Conservation (phyloP, 2,113 vertebrate genomes). For the Lophotis ruficrista region DNA sequence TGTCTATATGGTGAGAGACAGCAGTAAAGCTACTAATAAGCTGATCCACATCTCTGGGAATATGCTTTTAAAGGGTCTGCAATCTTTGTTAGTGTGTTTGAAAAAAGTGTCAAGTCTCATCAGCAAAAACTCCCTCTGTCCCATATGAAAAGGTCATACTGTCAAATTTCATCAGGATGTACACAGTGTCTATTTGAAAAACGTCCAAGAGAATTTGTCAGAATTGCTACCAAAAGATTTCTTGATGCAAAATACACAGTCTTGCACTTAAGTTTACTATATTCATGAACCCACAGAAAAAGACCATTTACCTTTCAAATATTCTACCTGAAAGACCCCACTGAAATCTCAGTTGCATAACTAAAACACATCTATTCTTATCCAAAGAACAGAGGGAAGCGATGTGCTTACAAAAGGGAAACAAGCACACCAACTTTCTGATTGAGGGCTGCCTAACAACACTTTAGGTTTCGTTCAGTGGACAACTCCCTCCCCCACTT, state of each 20-base stretch:
- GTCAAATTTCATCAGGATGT: constrained; percentile 41
- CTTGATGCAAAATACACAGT: neutral
- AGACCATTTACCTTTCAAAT: neutral
- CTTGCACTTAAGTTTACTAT: neutral
- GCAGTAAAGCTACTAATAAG: neutral
- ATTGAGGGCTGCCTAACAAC: neutral
- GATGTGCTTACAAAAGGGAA: neutral
- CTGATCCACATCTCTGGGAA: neutral
- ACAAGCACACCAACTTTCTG: neutral
- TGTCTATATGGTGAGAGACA: neutral
- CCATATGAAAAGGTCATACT: constrained; percentile 27
- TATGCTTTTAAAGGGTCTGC: neutral
- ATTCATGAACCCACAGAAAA: neutral
- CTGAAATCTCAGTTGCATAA: neutral
- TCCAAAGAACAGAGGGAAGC: neutral
- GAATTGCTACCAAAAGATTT: neutral
- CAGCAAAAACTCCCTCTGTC: neutral
- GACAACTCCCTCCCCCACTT: neutral
- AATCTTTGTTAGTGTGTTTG: neutral
- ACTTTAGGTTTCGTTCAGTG: neutral
- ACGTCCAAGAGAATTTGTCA: constrained; percentile 18
- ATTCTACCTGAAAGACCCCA: neutral
- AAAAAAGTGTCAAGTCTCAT: constrained; percentile 37
- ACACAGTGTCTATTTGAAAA: constrained; percentile 23
- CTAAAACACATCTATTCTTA: neutral